Evolutionary conservation across 2,888 invertebrate species (phyloP), one percentile per base, ranked within the genome.

Genomic region (Meteorus cinctellus): DNA sequence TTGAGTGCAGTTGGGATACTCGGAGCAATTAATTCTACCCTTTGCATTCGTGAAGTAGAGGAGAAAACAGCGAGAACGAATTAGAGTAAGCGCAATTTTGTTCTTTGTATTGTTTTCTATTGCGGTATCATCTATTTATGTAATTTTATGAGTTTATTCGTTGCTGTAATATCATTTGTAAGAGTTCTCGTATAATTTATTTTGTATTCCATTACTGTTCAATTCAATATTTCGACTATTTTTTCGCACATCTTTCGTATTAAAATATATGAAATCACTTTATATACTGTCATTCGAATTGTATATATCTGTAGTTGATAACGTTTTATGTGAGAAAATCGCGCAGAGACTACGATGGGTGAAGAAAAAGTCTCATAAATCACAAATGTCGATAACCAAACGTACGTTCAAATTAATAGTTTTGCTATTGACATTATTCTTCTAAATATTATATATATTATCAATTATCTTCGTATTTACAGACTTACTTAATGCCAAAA

Each of bases 361-460:
- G 12, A 74, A 60, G 69, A 34, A 71, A 71, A 62, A 62, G 29
- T 71, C n/a, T 27, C 36, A 74, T 74, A 74, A 74, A 74, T 74
- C 74, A 74, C 29, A 48, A 19, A 16, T 48, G 69, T 69, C 74
- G 74, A 74, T 74, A 69, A 68, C 69, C 62, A 41, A 67, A 48
- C 63, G 59, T 48, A 69, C 62, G 62, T 60, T 68, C 69, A 62
- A 62, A 74, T 74, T 69, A 74, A 74, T 74, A 74, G 63, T 45
- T 63, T 66, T 67, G 19, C 69, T 36, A 41, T 60, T 59, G 19
- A 67, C 24, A 48, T 60, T 51, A 8, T 51, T 31, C 4, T 14
- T 29, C n/a, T n/a, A 16, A 14, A 14, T 24, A 41, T 24, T 41
- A 14, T 24, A 31, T 31, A 63, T 63, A 31, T 29, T 62, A 62